Evolutionary conservation across 2,113 vertebrate genomes (phyloP), one percentile per base, ranked within the genome.

Genomic region (Aptenodytes patagonicus): DNA sequence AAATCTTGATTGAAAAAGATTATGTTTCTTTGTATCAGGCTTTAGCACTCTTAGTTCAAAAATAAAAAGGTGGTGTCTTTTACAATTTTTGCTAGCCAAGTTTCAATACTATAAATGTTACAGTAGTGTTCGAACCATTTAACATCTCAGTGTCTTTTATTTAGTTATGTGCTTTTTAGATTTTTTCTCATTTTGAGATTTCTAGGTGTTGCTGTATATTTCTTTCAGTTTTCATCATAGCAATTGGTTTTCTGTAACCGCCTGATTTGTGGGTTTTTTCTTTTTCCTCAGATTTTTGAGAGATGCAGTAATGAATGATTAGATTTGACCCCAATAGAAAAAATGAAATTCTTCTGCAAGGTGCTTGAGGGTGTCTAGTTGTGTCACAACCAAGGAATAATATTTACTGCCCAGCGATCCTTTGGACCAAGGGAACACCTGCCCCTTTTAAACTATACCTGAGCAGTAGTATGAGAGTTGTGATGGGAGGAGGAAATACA

Each of bases 1-100:
- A 90, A 80, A 83, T 80, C 66, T 73, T 52, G 36, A 94, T 79
- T 83, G 69, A 4, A 88, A 89, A 73, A 72, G 11, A 80, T 83
- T 40, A 11, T 82, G 92, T 76, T 72, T 54, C 49, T 89, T 78
- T 92, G 8, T 62, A 25, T 51, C 3, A 4, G 40, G 5, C 18
- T 87, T 79, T 8, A 42, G 2, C 18, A 72, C 9, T 29, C 89
- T 52, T 60, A 38, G 24, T 42, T 61, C 1, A 42, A 91, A 87
- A 85, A 51, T 29, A 38, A 83, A 87, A 94, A 47, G 8, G 5
- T 51, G 5, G 12, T 31, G 3, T 1, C 4, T 80, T 61, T 69
- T 19, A 19, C 44, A 28, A 34, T 28, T 84, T 91, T 60, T 82
- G 21, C 29, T 57, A 57, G 9, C 13, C 17, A 31, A 10, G 12